Conservation (phyloP, 2,113 vertebrate genomes). For the Neogobius melanostomus region DNA sequence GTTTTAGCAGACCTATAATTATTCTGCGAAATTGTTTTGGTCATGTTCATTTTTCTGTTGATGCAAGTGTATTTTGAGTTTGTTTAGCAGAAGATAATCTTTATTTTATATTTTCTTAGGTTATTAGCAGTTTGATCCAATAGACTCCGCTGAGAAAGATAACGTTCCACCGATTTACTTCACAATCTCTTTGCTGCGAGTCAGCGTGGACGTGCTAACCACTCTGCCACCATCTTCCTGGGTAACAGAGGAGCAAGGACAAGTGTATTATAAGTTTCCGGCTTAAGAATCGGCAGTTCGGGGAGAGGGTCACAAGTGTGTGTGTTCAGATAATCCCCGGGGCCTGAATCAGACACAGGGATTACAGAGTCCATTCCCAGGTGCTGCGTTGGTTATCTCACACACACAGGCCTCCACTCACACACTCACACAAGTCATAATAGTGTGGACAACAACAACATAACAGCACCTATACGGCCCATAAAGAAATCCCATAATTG, state of each 20-base stretch:
- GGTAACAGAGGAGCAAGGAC: constrained; percentile 19
- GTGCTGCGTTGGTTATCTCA: constrained; percentile 60
- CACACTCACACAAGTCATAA: not conserved
- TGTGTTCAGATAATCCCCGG: constrained; percentile 50
- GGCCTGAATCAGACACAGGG: constrained; percentile 59
- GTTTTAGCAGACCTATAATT: too few species aligned
- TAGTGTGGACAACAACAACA: constrained; percentile 7
- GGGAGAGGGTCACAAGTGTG: constrained; percentile 53
- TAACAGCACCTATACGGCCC: not conserved
- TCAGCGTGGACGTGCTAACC: not conserved
- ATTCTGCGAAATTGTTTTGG: too few species aligned
- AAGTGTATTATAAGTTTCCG: constrained; percentile 31
- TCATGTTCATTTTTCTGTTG: too few species aligned
- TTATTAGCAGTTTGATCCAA: too few species aligned
- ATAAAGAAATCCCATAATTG: not conserved
- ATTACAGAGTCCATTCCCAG: constrained; percentile 59
- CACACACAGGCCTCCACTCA: constrained; percentile 40
- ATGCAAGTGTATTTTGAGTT: too few species aligned
- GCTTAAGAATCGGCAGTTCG: constrained; percentile 29
- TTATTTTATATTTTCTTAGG: too few species aligned
- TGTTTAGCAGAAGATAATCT: too few species aligned
- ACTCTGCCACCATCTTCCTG: not conserved
- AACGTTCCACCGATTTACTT: too few species aligned
- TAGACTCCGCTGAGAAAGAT: too few species aligned
- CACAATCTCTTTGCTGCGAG: not conserved